Base-by-base conservation (phyloP, 2,797 vertebrate genomes). In the Rallus crepitans region DNA sequence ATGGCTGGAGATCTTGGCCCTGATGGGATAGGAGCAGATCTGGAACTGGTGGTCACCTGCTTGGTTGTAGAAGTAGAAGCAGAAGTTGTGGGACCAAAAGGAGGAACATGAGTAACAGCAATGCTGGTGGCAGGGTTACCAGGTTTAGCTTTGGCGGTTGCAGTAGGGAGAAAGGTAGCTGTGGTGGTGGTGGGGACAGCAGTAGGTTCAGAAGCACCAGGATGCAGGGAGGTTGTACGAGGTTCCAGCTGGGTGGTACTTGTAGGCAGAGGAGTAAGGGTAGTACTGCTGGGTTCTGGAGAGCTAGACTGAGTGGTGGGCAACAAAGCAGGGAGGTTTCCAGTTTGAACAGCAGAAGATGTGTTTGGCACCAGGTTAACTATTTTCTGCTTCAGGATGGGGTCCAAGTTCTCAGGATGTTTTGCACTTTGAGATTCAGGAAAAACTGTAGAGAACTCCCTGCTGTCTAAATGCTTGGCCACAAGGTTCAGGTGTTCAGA, bases 1-100 rank as follows among this genome's bases (percentile, higher is more conserved):
- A 83, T 24, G 35, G 57, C 14, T 70, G 82, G 35, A 70, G 83
- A 89, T 92, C 83, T 89, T 18, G 47, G 64, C 19, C 39, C 52
- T 39, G 87, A 28, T 0, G 7, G 55, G 20, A 53, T 2, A 1
- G 82, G n/a, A n/a, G 69, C 75, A 12, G 72, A 39, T 23, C 84
- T 76, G 27, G 81, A 71, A 12, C 52, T 83, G 1, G 14, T 19
- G 66, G 90, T 91, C 2, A 89, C 66, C 30, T 60, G 48, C 16
- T 95, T 64, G 79, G 91, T 66, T 73, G 95, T 57, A 57, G 97
- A 45, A 65, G 33, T 11, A 37, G 42, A 85, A 37, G 96, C 91
- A 73, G 94, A 89, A 55, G 40, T 8, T 48, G 89, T 21, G 15
- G 89, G 45, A 27, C 28, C 20, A 10, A 90, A 56, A 37, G 66